Evolutionary conservation across 2,888 invertebrate species (phyloP), one percentile per base, ranked within the genome.

Genomic region (Agrochola circellaris): DNA sequence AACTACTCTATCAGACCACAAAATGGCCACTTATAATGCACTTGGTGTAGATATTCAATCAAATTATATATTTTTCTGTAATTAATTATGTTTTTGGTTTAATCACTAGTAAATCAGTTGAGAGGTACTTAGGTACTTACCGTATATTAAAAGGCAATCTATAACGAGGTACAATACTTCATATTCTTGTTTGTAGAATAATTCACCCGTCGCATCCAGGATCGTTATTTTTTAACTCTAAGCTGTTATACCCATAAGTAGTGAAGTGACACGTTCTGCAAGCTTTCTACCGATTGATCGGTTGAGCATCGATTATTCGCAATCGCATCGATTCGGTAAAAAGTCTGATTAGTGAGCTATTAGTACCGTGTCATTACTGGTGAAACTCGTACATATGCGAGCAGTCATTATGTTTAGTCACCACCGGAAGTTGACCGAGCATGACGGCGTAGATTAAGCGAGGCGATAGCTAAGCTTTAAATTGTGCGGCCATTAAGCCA

Each of bases 241-340:
- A 61, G 73, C 67, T 54, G 62, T 34, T 62, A 9, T 56, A 62
- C 61, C 38, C 76, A 61, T 81, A 66, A 48, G 68, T 1, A 73
- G 78, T 64, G 38, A 42, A 34, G 62, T 61, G 73, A 69, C 75
- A 77, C 61, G 67, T 75, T 78, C 54, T 61, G 51, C 75, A 61
- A 87, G 81, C 87, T 88, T 88, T 88, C 89, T 83, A 85, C 51
- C 77, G 77, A 78, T 82, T 85, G 73, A 73, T 81, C 75, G 68
- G 56, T 68, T 73, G 69, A 88, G 81, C 73, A 86, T 79, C 89
- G 81, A 88, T 87, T 84, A 89, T 82, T 84, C 68, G 81, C 79
- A 84, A 84, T 86, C 79, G 76, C 79, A 82, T 81, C 54, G 76
- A 69, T 86, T 84, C 71, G 77, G 77, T 73, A 88, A 88, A 88